Evolutionary conservation across 2,113 vertebrate genomes (phyloP).

Genomic region (Calyptommatus sinebrachiatus): DNA sequence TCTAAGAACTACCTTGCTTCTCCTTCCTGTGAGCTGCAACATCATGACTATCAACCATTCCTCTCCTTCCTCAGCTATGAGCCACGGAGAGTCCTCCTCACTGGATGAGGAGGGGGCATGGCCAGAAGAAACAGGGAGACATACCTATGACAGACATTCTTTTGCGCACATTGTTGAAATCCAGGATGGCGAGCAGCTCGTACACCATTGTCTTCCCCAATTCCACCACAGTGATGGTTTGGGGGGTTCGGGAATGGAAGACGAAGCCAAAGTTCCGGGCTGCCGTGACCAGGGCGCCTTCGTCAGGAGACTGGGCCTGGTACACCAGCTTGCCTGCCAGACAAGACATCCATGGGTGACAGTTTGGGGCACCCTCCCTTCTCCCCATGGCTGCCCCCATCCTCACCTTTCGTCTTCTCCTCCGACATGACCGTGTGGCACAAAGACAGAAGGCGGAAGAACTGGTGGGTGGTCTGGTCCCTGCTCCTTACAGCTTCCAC

Average conservation of each 20-base stretch:
- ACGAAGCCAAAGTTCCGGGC: slow-evolving; percentile 94
- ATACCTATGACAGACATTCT: slow-evolving; percentile 96
- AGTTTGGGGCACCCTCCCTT: neutral
- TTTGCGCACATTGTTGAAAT: slow-evolving; percentile 92
- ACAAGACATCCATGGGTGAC: neutral
- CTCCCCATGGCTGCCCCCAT: neutral
- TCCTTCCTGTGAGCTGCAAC: too few species aligned
- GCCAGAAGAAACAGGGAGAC: slow-evolving; percentile 15
- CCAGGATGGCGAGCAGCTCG: slow-evolving; percentile 86
- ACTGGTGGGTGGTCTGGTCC: slow-evolving; percentile 71
- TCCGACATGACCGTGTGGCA: slow-evolving; percentile 95
- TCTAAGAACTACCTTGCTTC: too few species aligned
- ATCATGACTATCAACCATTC: too few species aligned
- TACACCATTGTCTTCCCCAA: slow-evolving; percentile 82
- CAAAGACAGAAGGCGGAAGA: slow-evolving; percentile 88
- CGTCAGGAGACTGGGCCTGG: slow-evolving; percentile 96
- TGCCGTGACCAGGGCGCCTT: slow-evolving; percentile 92
- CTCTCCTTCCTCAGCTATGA: too few species aligned
- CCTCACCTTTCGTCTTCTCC: slow-evolving; percentile 87
- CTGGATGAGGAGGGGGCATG: neutral
- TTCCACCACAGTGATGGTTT: slow-evolving; percentile 83
- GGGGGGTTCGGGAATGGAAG: slow-evolving; percentile 85
- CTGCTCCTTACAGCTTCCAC: slow-evolving; percentile 76
- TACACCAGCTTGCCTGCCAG: slow-evolving; percentile 82
- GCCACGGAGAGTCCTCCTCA: too few species aligned